Evolutionary conservation across 2,113 vertebrate species (phyloP).

Genomic region (Tenebrosternarchus preto): DNA sequence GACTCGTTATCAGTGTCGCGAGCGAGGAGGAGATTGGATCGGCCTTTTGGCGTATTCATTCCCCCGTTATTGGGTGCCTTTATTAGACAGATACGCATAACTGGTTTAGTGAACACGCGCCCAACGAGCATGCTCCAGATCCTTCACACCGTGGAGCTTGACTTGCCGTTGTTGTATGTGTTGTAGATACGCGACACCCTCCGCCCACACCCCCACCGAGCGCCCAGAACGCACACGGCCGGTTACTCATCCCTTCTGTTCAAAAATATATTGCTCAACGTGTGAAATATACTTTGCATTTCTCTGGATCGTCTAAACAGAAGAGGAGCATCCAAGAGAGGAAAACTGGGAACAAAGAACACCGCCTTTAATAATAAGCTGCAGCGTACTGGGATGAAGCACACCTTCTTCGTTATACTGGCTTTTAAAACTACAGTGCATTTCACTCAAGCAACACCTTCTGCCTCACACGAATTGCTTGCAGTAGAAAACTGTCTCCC

Average conservation of each 20-base stretch:
- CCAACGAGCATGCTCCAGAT: slow-evolving; percentile 25
- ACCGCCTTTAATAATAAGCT: not conserved
- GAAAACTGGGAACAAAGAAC: slow-evolving; percentile 10
- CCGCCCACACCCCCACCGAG: slow-evolving; percentile 61
- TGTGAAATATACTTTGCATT: not conserved
- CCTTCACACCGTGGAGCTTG: slow-evolving; percentile 4
- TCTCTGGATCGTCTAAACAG: not conserved
- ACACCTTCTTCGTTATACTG: not conserved
- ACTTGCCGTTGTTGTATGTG: not conserved
- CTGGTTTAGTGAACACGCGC: slow-evolving; percentile 40
- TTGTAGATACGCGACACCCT: slow-evolving; percentile 48
- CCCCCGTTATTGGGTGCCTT: slow-evolving; percentile 38
- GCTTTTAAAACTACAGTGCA: not conserved
- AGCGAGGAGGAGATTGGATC: not conserved
- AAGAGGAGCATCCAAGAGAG: too few species aligned
- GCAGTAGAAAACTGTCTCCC: too few species aligned
- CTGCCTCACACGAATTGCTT: too few species aligned
- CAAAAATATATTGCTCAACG: slow-evolving; percentile 48
- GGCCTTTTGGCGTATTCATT: slow-evolving; percentile 29
- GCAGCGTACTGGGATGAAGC: not conserved
- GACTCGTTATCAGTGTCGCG: too few species aligned
- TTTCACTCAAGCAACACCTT: too few species aligned
- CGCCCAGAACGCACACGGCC: slow-evolving; percentile 53
- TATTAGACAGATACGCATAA: slow-evolving; percentile 44
- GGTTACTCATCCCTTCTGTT: slow-evolving; percentile 70